phyloP scores from a whole-genome alignment of 1,140 invertebrate species.

The Caligus rogercresseyi region DNA sequence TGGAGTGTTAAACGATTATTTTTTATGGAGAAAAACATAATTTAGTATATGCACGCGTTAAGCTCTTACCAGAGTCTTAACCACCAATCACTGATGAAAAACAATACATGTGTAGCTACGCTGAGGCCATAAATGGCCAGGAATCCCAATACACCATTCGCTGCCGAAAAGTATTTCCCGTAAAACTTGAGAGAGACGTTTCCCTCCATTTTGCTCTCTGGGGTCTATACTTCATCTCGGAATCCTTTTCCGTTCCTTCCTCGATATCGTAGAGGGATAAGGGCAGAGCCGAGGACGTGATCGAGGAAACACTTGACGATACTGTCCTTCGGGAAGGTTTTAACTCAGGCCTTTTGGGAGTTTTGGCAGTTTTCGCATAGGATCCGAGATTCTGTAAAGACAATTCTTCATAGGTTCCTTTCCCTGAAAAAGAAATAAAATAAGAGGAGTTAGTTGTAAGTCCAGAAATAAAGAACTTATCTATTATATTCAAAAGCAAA shows the following conservation, averaged over 20 bases:
- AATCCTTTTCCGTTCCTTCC: background rate
- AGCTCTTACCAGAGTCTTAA: background rate
- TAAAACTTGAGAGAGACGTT: background rate
- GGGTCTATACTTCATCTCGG: background rate
- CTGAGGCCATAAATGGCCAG: background rate
- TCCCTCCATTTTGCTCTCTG: background rate
- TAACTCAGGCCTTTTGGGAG: background rate
- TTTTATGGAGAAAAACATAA: no score
- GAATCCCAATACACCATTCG: background rate
- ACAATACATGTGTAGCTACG: background rate
- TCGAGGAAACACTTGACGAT: background rate
- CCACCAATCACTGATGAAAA: background rate
- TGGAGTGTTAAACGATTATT: no score
- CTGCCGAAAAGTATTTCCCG: background rate
- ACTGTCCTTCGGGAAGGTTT: background rate
- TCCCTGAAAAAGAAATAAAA: no score
- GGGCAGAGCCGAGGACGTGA: background rate
- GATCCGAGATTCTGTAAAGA: background rate
- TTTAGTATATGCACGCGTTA: no score
- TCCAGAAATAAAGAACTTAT: no score
- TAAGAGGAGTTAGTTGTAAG: no score
- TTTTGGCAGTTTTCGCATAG: background rate
- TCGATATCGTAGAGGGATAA: background rate
- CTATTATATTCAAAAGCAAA: no score
- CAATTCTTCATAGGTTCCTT: background rate